Conservation (phyloP, 2,797 vertebrate species). For the Lithobates sylvaticus region DNA sequence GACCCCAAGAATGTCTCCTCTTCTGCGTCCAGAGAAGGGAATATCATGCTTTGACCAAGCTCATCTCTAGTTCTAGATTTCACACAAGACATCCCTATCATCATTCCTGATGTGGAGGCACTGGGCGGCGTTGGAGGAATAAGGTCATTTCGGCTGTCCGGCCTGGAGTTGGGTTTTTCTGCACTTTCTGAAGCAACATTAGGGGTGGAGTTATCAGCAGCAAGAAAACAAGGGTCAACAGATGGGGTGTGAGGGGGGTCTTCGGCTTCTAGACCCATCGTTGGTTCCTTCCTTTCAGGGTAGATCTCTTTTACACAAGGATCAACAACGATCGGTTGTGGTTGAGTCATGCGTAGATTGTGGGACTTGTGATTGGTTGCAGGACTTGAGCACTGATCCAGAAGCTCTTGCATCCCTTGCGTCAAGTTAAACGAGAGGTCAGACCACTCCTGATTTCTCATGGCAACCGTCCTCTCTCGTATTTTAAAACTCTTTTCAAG, state of each 20-base stretch:
- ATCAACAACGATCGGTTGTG: not conserved
- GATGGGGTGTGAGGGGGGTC: conserved; percentile 46
- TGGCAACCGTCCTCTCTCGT: conserved; percentile 43
- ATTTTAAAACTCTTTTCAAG: not conserved
- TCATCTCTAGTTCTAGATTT: conserved; percentile 63
- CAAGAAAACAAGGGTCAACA: rapidly evolving
- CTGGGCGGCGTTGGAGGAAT: conserved; percentile 83
- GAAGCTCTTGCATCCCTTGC: conserved; percentile 86
- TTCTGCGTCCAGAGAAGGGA: not conserved
- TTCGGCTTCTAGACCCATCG: conserved; percentile 60
- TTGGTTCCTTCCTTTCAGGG: not conserved
- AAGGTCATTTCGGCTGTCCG: conserved; percentile 71
- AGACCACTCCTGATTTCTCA: conserved; percentile 65
- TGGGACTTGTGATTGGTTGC: conserved; percentile 68
- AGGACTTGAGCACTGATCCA: conserved; percentile 87
- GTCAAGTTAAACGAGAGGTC: conserved; percentile 79
- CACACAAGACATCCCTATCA: conserved; percentile 73
- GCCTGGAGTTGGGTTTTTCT: conserved; percentile 65
- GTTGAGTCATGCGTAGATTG: not conserved
- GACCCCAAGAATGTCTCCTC: conserved; percentile 17
- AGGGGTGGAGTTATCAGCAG: conserved; percentile 16
- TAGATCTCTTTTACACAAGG: not conserved
- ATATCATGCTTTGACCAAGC: not conserved
- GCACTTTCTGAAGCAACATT: conserved; percentile 25
- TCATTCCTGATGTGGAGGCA: conserved; percentile 74